Evolutionary conservation across 2,113 vertebrate genomes (phyloP).

Genomic region (Microcebus jonahi): DNA sequence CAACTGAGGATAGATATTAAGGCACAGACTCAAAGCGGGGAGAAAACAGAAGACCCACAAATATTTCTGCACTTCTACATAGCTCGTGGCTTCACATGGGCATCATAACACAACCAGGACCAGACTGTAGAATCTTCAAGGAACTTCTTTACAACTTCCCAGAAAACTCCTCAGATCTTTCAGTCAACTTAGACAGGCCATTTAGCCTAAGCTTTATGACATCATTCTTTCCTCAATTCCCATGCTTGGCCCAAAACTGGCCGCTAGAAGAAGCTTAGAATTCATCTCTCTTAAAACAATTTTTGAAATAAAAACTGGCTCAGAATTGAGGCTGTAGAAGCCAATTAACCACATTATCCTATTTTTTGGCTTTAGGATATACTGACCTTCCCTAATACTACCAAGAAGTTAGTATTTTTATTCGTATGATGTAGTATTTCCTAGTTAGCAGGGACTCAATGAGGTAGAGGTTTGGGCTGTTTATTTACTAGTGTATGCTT

Average conservation of each 20-base stretch:
- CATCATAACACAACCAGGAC: neutral
- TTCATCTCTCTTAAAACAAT: neutral
- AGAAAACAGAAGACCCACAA: neutral
- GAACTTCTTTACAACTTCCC: neutral
- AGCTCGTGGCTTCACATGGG: neutral
- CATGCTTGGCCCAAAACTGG: neutral
- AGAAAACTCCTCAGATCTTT: neutral
- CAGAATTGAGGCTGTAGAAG: neutral
- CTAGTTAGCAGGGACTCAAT: neutral
- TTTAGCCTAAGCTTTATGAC: neutral
- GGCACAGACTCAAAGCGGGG: neutral
- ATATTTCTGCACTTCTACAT: neutral
- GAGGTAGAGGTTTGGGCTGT: neutral
- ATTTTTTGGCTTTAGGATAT: neutral
- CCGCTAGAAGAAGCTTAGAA: neutral
- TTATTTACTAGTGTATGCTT: neutral
- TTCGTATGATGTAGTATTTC: neutral
- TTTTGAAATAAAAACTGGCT: neutral
- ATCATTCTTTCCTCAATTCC: neutral
- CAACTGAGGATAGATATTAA: neutral
- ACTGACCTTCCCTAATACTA: neutral
- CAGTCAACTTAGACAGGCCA: neutral
- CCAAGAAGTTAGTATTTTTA: neutral
- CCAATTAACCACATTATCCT: neutral
- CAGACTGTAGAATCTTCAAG: neutral